Evolutionary conservation across 1,140 invertebrate genomes (phyloP).

Genomic region (Drosophila ananassae): DNA sequence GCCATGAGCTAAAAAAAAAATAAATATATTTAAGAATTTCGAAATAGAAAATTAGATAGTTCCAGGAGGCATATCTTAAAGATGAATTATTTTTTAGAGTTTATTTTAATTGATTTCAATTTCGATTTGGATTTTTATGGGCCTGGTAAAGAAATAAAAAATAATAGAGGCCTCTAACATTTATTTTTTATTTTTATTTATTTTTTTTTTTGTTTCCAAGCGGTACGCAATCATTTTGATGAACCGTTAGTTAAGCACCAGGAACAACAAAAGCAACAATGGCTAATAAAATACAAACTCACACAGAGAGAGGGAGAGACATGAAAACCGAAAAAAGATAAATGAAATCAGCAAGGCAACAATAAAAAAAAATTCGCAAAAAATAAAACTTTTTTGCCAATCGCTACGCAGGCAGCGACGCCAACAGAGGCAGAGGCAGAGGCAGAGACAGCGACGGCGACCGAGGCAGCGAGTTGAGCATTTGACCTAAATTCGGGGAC

Average conservation of each 20-base stretch:
- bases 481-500: conserved; percentile 72
- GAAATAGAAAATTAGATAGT: background rate
- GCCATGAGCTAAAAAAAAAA: background rate
- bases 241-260: conserved; percentile 50
- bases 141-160: background rate
- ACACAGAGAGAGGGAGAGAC: conserved; percentile 4
- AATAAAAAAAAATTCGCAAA: conserved; percentile 47
- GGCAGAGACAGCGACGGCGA: conserved; percentile 32
- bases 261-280: conserved; percentile 37
- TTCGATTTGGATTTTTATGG: background rate
- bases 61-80: background rate
- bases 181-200: conserved; percentile 17
- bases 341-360: conserved; percentile 62
- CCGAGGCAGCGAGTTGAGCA: conserved; percentile 50
- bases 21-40: background rate
- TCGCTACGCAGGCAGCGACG: conserved; percentile 59
- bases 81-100: background rate
- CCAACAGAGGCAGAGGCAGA: conserved; percentile 12
- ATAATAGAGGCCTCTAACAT: background rate
- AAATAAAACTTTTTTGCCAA: conserved; percentile 55
- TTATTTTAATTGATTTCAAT: background rate
- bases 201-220: conserved; percentile 19
- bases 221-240: conserved; percentile 38
- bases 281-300: conserved; percentile 36
- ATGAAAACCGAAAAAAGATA: conserved; percentile 48